These are phyloP conservation scores for Ylistrum balloti DNA, from an alignment of 1,140 invertebrate species.

Conservation along the genomic window DNA sequence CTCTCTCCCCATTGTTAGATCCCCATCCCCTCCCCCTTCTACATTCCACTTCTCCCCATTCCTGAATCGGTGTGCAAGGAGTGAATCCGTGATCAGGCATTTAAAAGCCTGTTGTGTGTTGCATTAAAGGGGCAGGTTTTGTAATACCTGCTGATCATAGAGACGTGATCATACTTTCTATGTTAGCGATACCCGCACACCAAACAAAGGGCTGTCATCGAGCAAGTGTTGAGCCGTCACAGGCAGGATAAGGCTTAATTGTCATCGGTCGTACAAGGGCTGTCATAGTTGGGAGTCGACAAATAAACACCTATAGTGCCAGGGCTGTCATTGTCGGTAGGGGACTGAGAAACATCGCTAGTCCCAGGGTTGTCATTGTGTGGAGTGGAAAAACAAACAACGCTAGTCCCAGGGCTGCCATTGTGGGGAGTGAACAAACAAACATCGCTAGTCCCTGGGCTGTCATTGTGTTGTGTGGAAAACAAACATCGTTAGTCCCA, in stretches of 20 bases:
- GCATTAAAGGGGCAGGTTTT: conserved; percentile 12
- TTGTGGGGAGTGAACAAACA: no score
- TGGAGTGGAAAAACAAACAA: no score
- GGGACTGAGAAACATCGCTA: background rate
- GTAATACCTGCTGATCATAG: background rate
- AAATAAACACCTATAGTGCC: background rate
- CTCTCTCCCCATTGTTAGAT: background rate
- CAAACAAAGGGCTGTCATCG: background rate
- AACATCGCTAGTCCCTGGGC: no score
- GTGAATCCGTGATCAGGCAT: background rate
- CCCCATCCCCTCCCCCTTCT: background rate
- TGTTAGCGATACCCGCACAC: background rate
- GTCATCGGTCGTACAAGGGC: background rate
- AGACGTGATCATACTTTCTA: background rate
- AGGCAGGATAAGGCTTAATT: background rate
- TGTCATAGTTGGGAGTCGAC: background rate
- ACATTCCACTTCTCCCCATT: background rate
- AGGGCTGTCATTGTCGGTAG: background rate
- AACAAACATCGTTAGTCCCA: no score
- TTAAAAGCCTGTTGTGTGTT: background rate
- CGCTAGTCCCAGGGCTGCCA: background rate
- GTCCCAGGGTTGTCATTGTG: background rate
- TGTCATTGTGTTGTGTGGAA: no score
- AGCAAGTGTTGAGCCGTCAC: background rate
- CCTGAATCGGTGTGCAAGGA: background rate